Conservation (phyloP, 2,888 invertebrate species). For the Trissolcus japonicus region DNA sequence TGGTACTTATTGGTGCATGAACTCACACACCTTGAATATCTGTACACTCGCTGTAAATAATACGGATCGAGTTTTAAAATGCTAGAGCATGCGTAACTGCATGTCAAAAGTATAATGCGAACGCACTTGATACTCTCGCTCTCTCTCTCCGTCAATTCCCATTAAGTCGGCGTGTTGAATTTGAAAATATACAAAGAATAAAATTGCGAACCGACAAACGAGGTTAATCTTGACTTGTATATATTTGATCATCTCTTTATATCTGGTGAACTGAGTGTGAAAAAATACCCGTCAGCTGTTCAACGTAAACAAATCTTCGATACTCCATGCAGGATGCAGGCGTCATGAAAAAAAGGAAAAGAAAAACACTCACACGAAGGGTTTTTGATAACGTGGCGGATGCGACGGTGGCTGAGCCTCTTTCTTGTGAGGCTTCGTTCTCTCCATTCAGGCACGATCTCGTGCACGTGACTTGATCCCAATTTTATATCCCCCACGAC, state of each 20-base stretch:
- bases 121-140: conserved; percentile 12
- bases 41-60: conserved; percentile 35
- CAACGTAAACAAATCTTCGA: neutral
- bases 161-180: conserved; percentile 22
- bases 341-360: conserved; percentile 13
- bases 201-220: too few species aligned
- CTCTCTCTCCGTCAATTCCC: conserved; percentile 7
- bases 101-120: conserved; percentile 27
- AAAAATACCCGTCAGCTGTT: conserved; percentile 9
- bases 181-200: neutral
- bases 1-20: conserved; percentile 50
- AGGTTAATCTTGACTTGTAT: too few species aligned
- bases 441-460: conserved; percentile 29
- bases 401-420: conserved; percentile 22
- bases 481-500: conserved; percentile 33
- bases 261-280: neutral
- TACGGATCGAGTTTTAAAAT: conserved; percentile 48
- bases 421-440: conserved; percentile 26
- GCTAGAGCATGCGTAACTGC: conserved; percentile 34
- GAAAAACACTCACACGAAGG: conserved; percentile 34
- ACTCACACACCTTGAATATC: conserved; percentile 35
- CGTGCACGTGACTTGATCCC: conserved; percentile 43
- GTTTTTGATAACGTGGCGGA: conserved; percentile 43
- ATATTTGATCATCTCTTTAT: too few species aligned
- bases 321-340: conserved; percentile 27